Percentiles rank a stretch among this genome's conserved stretches.
Conservation (phyloP, 2,888 invertebrate genomes). For the Ryuthela nishihirai region DNA sequence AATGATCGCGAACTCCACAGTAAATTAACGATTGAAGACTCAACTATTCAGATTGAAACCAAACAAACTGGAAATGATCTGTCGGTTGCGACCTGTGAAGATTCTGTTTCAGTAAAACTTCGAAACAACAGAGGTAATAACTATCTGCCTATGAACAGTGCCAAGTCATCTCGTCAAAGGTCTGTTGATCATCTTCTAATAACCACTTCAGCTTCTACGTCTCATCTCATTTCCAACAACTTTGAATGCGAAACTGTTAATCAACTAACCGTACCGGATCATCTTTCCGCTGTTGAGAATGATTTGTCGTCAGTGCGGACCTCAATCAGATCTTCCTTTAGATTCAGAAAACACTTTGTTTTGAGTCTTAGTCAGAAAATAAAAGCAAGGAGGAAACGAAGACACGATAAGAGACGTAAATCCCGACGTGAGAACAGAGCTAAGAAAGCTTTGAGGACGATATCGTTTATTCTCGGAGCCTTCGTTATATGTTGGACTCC, state of each 20-base stretch:
- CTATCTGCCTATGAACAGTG: no score
- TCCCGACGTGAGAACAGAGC: conserved; percentile 98
- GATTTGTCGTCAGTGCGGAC: no score
- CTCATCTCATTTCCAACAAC: conserved; percentile 3
- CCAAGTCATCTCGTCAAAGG: no score
- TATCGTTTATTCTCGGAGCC: conserved; percentile 93
- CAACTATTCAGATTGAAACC: no score
- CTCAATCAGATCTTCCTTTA: not conserved
- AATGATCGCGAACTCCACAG: no score
- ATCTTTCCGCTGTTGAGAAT: conserved; percentile 12
- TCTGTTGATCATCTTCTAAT: no score
- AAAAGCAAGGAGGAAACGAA: not conserved
- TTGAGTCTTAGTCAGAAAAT: not conserved
- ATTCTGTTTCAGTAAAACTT: no score
- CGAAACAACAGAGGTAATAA: no score
- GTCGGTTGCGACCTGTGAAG: no score
- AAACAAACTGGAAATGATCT: no score
- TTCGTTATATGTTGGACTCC: conserved; percentile 99
- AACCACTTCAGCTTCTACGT: no score
- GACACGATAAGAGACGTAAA: conserved; percentile 64
- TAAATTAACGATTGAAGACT: no score
- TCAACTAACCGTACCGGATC: conserved; percentile 40
- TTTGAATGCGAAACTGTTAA: conserved; percentile 54
- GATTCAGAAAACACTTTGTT: conserved; percentile 5
- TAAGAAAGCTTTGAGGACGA: conserved; percentile 94